Evolutionary conservation across 2,888 invertebrate genomes (phyloP), one percentile per base, ranked within the genome.

Genomic region (Abrostola triplasia): DNA sequence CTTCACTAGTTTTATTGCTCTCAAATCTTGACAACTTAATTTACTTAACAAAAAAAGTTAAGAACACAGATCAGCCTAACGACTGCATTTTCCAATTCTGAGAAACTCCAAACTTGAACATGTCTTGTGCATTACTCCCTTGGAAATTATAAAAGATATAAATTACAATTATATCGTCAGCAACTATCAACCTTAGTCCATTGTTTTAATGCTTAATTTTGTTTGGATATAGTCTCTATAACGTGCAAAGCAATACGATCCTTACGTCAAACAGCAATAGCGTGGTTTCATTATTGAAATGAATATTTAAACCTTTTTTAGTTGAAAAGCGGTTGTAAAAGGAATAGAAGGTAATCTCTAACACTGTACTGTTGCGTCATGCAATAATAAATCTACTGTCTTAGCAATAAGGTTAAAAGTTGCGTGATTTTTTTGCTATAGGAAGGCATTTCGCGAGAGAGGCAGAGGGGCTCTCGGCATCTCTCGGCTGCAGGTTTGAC

Each of bases 401-500:
- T 1, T 13, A 12, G 0, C 0, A 0, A 0, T 83, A 86, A 67
- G 68, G 79, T 77, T 70, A 51, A 76, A 74, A 83, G 56, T 85
- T 11, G 67, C 76, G 73, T 36, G 11, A 40, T 64, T 60, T 24
- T 24, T 47, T 5, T 38, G 60, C 64, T 62, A 36, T 66, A 58
- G 42, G 64, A 72, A 78, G 87, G 90, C 87, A 92, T 93, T 93
- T 93, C 88, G 93, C 93, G 90, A 91, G 88, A 85, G 82, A 84
- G 80, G 85, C 80, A 70, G 73, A 84, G 82, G 84, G 84, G 79
- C 83, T 80, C 87, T 71, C 86, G 83, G 86, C 81, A 76, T 79
- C 80, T 84, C 84, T 84, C 85, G 85, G 87, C 82, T 88, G 90
- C 92, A 91, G 90, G 93, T 92, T 87, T 86, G 92, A 92, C 93